A percentile compares a stretch with the other conserved stretches of the same genome.
phyloP scores from a whole-genome alignment of 2,888 invertebrate genomes.

The Salticus scenicus region DNA sequence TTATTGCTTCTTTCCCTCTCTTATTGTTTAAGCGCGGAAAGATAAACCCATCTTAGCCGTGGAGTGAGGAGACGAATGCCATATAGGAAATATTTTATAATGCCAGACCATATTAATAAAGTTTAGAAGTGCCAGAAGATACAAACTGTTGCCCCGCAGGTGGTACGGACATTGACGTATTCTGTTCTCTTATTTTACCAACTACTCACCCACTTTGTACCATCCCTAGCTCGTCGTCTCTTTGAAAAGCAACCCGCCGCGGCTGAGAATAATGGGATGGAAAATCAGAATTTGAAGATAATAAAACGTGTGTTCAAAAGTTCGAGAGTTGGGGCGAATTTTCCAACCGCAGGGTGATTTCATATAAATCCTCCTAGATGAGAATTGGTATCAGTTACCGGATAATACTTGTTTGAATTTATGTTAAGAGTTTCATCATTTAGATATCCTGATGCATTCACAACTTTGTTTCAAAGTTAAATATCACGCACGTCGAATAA shows the following conservation, averaged over 20 bases:
- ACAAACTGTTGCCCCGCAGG: slow-evolving; percentile 52
- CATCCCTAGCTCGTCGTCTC: neutral
- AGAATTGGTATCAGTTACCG: neutral
- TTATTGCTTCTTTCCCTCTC: slow-evolving; percentile 44
- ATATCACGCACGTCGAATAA: no score
- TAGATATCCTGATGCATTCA: no score
- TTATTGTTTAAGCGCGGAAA: slow-evolving; percentile 51
- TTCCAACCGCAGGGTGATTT: neutral
- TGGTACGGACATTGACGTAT: slow-evolving; percentile 62
- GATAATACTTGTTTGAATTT: neutral
- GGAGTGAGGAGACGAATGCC: slow-evolving; percentile 33
- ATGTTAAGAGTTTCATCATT: neutral
- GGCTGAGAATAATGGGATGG: slow-evolving; percentile 50
- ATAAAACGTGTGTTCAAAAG: slow-evolving; percentile 19
- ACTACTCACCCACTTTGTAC: neutral
- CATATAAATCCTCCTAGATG: neutral
- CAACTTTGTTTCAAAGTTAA: no score
- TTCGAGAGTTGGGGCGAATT: neutral
- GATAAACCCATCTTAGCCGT: slow-evolving; percentile 44
- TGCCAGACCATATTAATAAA: slow-evolving; percentile 56
- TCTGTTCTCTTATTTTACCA: neutral
- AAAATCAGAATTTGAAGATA: slow-evolving; percentile 59
- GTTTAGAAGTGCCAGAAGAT: slow-evolving; percentile 62
- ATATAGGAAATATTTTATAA: neutral
- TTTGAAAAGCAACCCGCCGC: slow-evolving; percentile 10